phyloP scores from a whole-genome alignment of 53 echinoderm and acorn worm genomes.

The Temnopleurus reevesii region DNA sequence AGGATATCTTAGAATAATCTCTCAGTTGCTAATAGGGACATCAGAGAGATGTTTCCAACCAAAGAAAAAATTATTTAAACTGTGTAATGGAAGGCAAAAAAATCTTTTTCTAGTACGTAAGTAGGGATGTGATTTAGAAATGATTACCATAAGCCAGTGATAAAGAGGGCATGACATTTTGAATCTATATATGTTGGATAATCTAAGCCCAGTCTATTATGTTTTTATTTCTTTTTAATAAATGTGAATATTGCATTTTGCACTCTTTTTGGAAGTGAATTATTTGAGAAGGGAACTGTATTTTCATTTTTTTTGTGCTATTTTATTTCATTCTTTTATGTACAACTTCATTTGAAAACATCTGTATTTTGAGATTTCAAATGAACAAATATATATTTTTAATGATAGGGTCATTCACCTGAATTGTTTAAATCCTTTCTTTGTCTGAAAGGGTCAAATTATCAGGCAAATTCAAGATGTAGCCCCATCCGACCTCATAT shows the following conservation, averaged over 20 bases:
- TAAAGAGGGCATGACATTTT: not conserved
- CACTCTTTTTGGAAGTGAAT: not conserved
- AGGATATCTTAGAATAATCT: too few relatives aligned
- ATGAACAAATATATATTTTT: too few relatives aligned
- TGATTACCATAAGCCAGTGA: not conserved
- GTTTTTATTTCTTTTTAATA: not conserved
- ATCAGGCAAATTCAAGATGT: too few relatives aligned
- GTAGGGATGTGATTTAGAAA: not conserved
- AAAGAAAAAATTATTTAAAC: not conserved
- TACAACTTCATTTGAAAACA: too few relatives aligned
- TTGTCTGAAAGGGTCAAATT: too few relatives aligned
- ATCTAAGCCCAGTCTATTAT: not conserved
- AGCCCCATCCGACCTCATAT: too few relatives aligned
- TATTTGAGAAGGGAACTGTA: not conserved
- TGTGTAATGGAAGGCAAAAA: not conserved
- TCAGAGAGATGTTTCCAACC: not conserved
- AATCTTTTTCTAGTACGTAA: not conserved
- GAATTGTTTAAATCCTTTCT: too few relatives aligned
- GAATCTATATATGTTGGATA: constrained; percentile 10
- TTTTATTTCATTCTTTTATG: too few relatives aligned
- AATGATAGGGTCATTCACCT: too few relatives aligned
- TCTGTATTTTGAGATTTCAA: too few relatives aligned
- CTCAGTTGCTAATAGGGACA: too few relatives aligned
- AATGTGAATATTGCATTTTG: not conserved
- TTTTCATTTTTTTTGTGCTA: too few relatives aligned